A percentile compares a stretch with the other conserved stretches of the same genome.
Evolutionary conservation across 2,113 vertebrate genomes (phyloP).

Genomic region (Furnarius figulus): DNA sequence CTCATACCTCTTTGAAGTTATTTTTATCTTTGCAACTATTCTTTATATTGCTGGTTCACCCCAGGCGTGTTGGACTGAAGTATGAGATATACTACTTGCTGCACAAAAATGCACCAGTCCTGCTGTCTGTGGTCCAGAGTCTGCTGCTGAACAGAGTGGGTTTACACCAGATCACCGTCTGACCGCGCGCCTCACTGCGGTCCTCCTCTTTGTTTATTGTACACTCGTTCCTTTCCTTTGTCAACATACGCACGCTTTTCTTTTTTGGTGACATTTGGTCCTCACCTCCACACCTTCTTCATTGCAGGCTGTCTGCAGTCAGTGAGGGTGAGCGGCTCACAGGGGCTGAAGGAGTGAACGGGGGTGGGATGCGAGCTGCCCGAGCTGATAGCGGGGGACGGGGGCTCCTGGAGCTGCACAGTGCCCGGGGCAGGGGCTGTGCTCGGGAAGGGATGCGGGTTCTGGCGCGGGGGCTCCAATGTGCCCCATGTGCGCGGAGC

Average conservation of each 20-base stretch:
- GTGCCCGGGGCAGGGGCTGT: neutral
- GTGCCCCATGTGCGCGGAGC: too few relatives aligned
- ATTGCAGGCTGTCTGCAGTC: neutral
- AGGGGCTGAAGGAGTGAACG: neutral
- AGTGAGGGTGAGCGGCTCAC: neutral
- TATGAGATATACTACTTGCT: neutral
- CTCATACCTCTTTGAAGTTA: neutral
- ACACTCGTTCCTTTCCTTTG: neutral
- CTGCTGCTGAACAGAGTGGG: neutral
- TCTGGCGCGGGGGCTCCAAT: too few relatives aligned
- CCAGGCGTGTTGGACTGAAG: neutral
- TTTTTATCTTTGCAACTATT: slow-evolving; percentile 39
- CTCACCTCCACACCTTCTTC: neutral
- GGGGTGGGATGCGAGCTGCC: neutral
- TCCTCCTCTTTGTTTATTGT: neutral
- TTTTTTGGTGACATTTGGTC: neutral
- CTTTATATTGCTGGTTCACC: neutral
- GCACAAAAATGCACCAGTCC: neutral
- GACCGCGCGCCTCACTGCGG: neutral
- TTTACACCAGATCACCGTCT: neutral
- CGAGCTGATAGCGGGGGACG: neutral
- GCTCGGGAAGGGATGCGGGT: neutral
- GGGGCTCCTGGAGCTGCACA: neutral
- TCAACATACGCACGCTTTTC: accelerated
- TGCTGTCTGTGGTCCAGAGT: neutral